phyloP scores from a whole-genome alignment of 23 tunicate genomes.

The Clavelina lepadiformis region DNA sequence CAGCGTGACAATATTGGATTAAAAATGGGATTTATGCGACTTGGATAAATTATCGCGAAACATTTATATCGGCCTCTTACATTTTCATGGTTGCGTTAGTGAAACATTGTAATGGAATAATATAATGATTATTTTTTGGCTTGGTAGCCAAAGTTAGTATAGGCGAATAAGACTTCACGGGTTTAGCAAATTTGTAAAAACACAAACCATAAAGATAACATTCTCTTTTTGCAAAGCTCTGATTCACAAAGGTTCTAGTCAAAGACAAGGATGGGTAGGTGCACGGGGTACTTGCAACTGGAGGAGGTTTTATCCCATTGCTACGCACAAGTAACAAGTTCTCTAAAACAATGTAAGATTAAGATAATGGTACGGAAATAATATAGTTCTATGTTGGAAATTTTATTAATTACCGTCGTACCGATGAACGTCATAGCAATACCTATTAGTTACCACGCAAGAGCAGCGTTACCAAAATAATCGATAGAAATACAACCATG shows the following conservation, averaged over 20 bases:
- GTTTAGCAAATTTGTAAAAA: no score
- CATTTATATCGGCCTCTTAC: no score
- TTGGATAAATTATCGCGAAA: no score
- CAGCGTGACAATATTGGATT: no score
- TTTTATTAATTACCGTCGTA: not conserved
- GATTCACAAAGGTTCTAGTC: constrained; percentile 3
- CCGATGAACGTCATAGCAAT: not conserved
- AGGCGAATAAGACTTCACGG: no score
- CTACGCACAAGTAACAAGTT: constrained; percentile 54
- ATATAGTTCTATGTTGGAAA: not conserved
- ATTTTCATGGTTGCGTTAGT: no score
- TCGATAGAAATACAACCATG: not conserved
- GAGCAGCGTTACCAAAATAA: not conserved
- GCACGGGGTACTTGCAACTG: constrained; percentile 1
- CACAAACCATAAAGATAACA: constrained; percentile 37
- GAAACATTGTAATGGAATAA: no score
- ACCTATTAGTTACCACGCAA: not conserved
- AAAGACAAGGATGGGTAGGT: constrained; percentile 2
- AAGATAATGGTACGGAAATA: not conserved
- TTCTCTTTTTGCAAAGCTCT: constrained; percentile 9
- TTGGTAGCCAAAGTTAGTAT: no score
- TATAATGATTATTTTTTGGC: no score
- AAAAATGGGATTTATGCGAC: no score
- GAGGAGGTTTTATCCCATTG: constrained; percentile 1
- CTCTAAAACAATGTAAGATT: constrained; percentile 16